Evolutionary conservation across 64 coral and sea anemone genomes (phyloP), one percentile per base, ranked within the genome.

Genomic region (Trachythela sp.): DNA sequence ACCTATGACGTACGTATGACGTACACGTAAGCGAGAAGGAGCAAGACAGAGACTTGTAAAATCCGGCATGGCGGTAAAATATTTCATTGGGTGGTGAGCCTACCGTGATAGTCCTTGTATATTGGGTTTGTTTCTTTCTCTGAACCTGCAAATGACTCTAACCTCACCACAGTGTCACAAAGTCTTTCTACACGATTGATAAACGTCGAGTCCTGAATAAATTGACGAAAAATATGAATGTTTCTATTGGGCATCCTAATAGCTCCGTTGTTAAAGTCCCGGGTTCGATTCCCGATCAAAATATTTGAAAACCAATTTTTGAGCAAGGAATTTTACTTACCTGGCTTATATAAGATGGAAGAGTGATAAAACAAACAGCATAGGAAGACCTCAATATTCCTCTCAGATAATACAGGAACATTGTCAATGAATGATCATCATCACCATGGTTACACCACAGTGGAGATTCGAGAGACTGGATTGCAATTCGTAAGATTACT

Each of bases 71-170:
- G 3, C 9, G 15, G 54, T 22, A 59, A 4, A 49, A 9, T 49
- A 49, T 7, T 7, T 7, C 48, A 7, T 49, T 9, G 17, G 39
- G 22, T 42, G n/a, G n/a, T 4, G 26, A 6, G 22, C 22, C 54
- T 88, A 97, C 92, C 95, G 89, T 97, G 90, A 52, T 94, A 97
- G 70, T 97, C 93, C 92, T 94, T 94, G 51, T 94, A 97, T 40
- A 94, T 88, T 48, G 95, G 92, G 67, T 97, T 97, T 20, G 95
- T 97, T 89, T 97, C 95, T 48, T 90, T 97, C 33, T 94, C 88
- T 40, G 92, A 97, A 11, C 95, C 95, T 41, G 75, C 77, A 92
- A 97, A 97, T 33, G 92, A 94, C 48, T 94, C 95, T 39, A 97
- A 32, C 5, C 35, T 76, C n/a, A 97, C 85, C 14, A 97, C 95